phyloP scores from a whole-genome alignment of 2,113 vertebrate species.

The Prochilodus magdalenae region DNA sequence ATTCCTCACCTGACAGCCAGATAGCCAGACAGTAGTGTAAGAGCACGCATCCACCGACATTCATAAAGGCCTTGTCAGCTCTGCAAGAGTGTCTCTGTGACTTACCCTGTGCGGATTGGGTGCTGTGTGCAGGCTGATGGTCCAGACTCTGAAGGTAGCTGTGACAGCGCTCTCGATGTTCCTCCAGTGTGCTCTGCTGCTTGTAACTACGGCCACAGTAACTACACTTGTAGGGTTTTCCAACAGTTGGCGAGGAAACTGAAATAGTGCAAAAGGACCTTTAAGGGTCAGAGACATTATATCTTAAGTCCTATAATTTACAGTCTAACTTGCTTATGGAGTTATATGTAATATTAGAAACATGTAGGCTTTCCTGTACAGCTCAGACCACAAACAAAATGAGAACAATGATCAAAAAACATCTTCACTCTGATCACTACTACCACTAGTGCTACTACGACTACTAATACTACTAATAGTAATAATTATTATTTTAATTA shows the following conservation, averaged over 20 bases:
- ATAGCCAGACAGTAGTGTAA: neutral
- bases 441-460: too few species aligned
- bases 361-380: neutral
- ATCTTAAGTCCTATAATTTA: too few species aligned
- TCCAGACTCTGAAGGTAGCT: constrained; percentile 90
- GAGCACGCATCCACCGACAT: neutral
- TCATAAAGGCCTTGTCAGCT: neutral
- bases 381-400: neutral
- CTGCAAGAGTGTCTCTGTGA: neutral
- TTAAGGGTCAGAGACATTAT: neutral
- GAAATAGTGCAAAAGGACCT: constrained; percentile 48
- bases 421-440: neutral
- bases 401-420: neutral
- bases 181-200: constrained; percentile 92
- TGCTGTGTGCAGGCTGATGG: constrained; percentile 77
- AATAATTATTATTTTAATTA: too few species aligned
- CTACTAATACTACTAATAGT: too few species aligned
- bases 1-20: constrained; percentile 82
- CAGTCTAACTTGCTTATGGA: neutral
- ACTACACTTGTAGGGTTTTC: constrained; percentile 96
- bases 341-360: neutral
- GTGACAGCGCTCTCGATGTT: constrained; percentile 92
- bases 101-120: constrained; percentile 75
- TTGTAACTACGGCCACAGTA: constrained; percentile 96
- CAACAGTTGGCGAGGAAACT: constrained; percentile 91